Evolutionary conservation across 1,140 invertebrate genomes (phyloP), one percentile per base, ranked within the genome.

Genomic region (Zaprionus kolodkinae): DNA sequence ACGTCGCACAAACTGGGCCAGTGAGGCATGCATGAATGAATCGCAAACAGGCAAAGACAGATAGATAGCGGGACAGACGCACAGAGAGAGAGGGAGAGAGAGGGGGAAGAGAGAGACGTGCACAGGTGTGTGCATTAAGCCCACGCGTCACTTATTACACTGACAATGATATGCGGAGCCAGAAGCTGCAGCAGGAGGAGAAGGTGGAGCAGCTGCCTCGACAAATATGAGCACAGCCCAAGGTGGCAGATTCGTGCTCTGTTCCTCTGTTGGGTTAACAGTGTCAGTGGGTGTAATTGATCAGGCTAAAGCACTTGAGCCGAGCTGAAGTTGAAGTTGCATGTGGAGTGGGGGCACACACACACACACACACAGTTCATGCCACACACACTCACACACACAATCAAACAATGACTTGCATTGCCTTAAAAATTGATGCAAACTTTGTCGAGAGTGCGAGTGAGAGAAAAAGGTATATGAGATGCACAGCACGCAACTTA

Each of bases 101-200:
- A 38, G n/a, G 56, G 12, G 38, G 61, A 66, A 30, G 15, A 35
- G 67, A 48, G 52, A 15, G 13, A 45, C 11, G 73, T 70, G 60
- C 63, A 17, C 57, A 54, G 66, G 68, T 79, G 74, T 76, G 62
- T 81, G 71, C 60, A 74, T 86, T 81, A 68, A 88, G 71, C 54
- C 72, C 73, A 87, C 80, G 84, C 83, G 80, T 88, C 85, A 88
- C 84, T 88, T 88, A 89, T 89, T 88, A 88, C 81, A 84, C 71
- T 81, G 84, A 87, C 84, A 88, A 87, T 89, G 85, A 89, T 88
- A 84, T 89, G 84, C 57, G 56, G 55, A 50, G 17, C 40, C 7
- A n/a, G 45, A n/a, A 25, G 45, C 45, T 11, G 45, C n/a, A 25
- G 21, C 21, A n/a, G 21, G 21, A 21, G 21, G 27, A 30, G 27